phyloP scores from a whole-genome alignment of 2,797 vertebrate species.

The Bufotes viridis region DNA sequence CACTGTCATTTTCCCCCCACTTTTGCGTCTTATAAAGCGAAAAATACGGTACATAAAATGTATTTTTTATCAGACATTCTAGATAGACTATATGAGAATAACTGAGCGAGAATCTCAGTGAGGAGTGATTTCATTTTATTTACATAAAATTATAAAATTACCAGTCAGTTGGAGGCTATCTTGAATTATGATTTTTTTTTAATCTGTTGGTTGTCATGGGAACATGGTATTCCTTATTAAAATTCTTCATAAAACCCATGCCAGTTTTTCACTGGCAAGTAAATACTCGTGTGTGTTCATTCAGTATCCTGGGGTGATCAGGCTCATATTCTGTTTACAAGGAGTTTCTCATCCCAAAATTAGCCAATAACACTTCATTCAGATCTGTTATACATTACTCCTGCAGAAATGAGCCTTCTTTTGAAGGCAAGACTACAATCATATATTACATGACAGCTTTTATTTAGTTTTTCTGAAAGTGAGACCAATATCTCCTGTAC shows the following conservation, averaged over 20 bases:
- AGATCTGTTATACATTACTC: background rate
- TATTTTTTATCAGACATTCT: background rate
- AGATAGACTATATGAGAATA: background rate
- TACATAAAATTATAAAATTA: conserved; percentile 51
- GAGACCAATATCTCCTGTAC: background rate
- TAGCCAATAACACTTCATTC: conserved; percentile 15
- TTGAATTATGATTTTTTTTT: conserved; percentile 11
- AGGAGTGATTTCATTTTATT: conserved; percentile 19
- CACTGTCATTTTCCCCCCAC: too few relatives aligned
- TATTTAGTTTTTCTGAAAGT: background rate
- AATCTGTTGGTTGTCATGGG: conserved; percentile 46
- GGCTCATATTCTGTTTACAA: conserved; percentile 19
- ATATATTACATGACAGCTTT: background rate
- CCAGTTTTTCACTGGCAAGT: conserved; percentile 51
- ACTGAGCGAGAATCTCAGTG: background rate
- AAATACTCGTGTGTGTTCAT: conserved; percentile 41
- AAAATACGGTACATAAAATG: too few relatives aligned
- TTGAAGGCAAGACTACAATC: background rate
- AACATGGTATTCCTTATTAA: conserved; percentile 56
- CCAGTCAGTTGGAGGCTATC: conserved; percentile 18
- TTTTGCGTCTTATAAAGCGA: too few relatives aligned
- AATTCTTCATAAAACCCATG: conserved; percentile 51
- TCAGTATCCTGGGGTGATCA: conserved; percentile 39
- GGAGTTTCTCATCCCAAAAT: background rate
- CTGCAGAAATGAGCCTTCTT: background rate